Base-by-base conservation (phyloP, 2,797 vertebrate species). In the Thamnophis elegans region DNA sequence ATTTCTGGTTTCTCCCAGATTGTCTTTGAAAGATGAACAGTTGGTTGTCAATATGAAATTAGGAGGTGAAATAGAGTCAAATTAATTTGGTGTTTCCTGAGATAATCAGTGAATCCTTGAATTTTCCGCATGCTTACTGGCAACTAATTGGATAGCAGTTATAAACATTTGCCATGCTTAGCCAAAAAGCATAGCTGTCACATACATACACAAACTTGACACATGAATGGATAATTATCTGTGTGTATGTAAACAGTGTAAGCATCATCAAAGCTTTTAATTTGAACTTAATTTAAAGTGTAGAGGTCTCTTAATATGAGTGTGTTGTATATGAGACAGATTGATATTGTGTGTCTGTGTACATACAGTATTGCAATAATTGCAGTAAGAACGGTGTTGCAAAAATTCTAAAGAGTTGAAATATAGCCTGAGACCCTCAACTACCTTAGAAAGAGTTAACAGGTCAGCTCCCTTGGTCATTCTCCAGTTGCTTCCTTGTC, bases 401-500 rank as follows among this genome's bases (percentile, higher is more conserved):
- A 93, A 96, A 95, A 95, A 94, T 85, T 96, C 96, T 93, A 47
- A 59, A 94, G 89, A 87, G 94, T 95, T 89, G 94, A 91, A 96
- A 91, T 94, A 89, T 96, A 96, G 95, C 94, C 94, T 95, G 94
- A 92, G 93, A 96, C 65, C 93, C 95, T 90, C 95, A 94, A 94
- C 95, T 94, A 95, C 94, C 93, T 96, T 97, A 97, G 95, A 97
- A 96, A 93, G 97, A 97, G 97, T 97, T 97, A 97, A 97, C 96
- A 97, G 96, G 97, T 97, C 97, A 96, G 96, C 96, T 94, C 95
- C 96, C 96, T 97, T 97, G 97, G 97, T 97, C 96, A 97, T 96
- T 97, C 97, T 97, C 97, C 97, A 97, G 97, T 97, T 95, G 97
- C 91, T 96, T 96, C 97, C 95, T 97, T 97, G 96, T 96, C 91